A percentile compares a stretch with the other conserved stretches of the same genome.
These are phyloP conservation scores for Austrofundulus limnaeus DNA, from an alignment of 2,113 vertebrate genomes.

Conservation along the genomic window DNA sequence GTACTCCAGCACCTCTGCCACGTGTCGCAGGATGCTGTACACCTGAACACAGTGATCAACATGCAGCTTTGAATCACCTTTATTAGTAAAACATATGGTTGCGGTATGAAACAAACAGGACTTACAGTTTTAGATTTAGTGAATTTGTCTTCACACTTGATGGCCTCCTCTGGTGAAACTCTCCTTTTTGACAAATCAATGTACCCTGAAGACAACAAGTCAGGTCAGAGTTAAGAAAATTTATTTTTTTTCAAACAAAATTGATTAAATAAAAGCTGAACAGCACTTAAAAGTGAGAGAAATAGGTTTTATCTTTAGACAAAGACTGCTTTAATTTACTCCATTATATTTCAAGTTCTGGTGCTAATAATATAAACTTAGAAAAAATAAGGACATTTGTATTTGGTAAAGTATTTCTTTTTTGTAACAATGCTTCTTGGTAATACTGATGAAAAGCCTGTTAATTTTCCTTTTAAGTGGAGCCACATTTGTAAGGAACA, in stretches of 20 bases:
- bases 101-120: neutral
- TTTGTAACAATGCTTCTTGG: too few relatives aligned
- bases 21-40: conserved; percentile 96
- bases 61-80: too few relatives aligned
- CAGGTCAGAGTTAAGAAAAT: neutral
- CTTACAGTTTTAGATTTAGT: conserved; percentile 99
- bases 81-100: neutral
- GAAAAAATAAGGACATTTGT: too few relatives aligned
- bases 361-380: too few relatives aligned
- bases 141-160: conserved; percentile 99
- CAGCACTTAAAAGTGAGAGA: neutral
- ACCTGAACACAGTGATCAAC: conserved; percentile 77
- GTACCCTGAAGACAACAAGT: conserved; percentile 80
- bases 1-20: conserved; percentile 96
- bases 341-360: too few relatives aligned
- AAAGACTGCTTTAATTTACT: too few relatives aligned
- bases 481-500: too few relatives aligned
- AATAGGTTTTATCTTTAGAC: too few relatives aligned
- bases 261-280: neutral
- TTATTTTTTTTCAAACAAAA: neutral
- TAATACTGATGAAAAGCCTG: too few relatives aligned
- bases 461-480: too few relatives aligned
- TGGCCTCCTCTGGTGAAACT: conserved; percentile 97
- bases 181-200: conserved; percentile 98
- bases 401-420: too few relatives aligned